Evolutionary conservation across 2,113 vertebrate genomes (phyloP), one percentile per base, ranked within the genome.

Genomic region (Leptosomus discolor): DNA sequence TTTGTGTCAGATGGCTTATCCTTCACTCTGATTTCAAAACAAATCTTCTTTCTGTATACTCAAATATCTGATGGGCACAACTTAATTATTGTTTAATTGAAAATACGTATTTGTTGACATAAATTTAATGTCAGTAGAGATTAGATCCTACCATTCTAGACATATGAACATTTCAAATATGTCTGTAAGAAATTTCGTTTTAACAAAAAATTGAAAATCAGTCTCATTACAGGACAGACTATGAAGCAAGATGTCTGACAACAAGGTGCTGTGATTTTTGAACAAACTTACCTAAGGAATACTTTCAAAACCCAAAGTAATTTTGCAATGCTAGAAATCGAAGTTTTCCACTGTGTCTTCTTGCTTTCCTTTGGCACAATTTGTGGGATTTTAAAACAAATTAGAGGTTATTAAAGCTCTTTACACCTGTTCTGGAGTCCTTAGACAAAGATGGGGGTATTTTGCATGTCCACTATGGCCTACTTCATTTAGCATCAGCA

Each of bases 261-360:
- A 46, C 2, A 78, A 34, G 15, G 2, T 48, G 11, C 3, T 67
- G 19, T 30, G 8, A 20, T 46, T 77, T 90, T 88, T 74, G 3
- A 74, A 65, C 7, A 85, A 46, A 57, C 14, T 48, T 57, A 2
- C 5, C 13, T 15, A n/a, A 58, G 17, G 26, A 41, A 61, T 60
- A 10, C 4, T 46, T 78, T 61, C 27, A 70, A 57, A 61, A 57
- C 8, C 1, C 6, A 29, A 3, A 22, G 23, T 22, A 4, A 51
- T 43, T 85, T 65, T 45, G 1, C 20, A 23, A 2, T 77, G 92
- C 8, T 29, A 15, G 17, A 69, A 69, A 39, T 32, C 7, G 34
- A 34, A 45, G 5, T 34, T 76, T 73, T 80, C 5, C 24, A 12
- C 6, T 2, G 0, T 26, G 20, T 3, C 4, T n/a, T 6, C 45